These are phyloP conservation scores for Bolborhynchus lineola DNA, from an alignment of 2,113 vertebrate species.

Conservation along the genomic window DNA sequence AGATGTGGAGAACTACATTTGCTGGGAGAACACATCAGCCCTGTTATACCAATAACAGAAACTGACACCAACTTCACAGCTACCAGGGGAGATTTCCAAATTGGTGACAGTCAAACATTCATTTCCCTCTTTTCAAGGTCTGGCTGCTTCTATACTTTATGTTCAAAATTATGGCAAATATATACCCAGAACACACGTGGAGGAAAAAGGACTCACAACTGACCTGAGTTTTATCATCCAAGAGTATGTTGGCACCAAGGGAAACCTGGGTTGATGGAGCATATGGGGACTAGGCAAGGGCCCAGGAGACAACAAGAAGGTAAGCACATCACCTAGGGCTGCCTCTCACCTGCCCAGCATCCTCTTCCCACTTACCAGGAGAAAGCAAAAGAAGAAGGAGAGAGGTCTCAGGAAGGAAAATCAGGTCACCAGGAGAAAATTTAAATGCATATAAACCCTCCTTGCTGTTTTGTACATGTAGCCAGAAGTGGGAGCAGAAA, in stretches of 20 bases:
- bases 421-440: neutral
- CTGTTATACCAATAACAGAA: neutral
- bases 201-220: neutral
- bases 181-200: neutral
- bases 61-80: neutral
- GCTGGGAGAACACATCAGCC: neutral
- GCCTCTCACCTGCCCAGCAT: neutral
- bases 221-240: neutral
- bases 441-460: accelerated
- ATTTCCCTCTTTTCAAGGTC: neutral
- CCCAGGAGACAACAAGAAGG: neutral
- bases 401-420: neutral
- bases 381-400: neutral
- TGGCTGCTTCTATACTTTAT: neutral
- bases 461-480: neutral
- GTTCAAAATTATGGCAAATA: neutral
- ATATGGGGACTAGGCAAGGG: neutral
- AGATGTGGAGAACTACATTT: neutral
- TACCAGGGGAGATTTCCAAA: neutral
- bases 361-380: neutral
- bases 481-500: neutral
- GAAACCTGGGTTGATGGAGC: neutral
- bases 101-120: neutral
- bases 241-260: neutral
- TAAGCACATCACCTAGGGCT: neutral